Percentiles rank a stretch among this genome's conserved stretches.
Conservation (phyloP, 2,888 invertebrate genomes). For the Stenurella melanura region DNA sequence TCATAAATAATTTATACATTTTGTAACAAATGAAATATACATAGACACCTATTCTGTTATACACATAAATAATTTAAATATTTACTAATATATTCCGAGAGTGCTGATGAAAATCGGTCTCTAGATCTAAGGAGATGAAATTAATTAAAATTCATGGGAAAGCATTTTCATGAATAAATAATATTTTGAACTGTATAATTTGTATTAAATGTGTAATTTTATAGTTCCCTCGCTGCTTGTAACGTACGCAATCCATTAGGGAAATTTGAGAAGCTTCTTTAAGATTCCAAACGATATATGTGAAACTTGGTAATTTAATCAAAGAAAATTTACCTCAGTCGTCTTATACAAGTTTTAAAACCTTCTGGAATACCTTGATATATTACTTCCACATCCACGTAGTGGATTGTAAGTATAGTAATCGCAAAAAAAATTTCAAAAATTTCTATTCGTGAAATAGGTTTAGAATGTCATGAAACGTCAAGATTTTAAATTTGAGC, state of each 20-base stretch:
- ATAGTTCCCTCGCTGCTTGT: constrained; percentile 2
- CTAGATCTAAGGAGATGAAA: not conserved
- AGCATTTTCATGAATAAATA: constrained; percentile 4
- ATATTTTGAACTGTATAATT: constrained; percentile 4
- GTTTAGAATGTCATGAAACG: too few relatives aligned
- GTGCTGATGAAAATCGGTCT: not conserved
- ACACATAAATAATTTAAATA: not conserved
- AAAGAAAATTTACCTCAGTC: not conserved
- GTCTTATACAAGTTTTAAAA: not conserved
- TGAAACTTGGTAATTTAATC: constrained; percentile 4
- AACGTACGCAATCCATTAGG: constrained; percentile 7
- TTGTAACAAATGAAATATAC: not conserved
- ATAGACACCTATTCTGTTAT: not conserved
- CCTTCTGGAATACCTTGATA: too few relatives aligned
- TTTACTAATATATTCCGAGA: not conserved
- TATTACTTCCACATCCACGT: too few relatives aligned
- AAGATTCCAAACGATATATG: not conserved
- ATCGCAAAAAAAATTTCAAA: too few relatives aligned
- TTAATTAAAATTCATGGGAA: not conserved
- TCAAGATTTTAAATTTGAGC: too few relatives aligned
- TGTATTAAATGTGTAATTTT: constrained; percentile 7
- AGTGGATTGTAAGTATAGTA: too few relatives aligned
- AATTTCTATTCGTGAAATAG: too few relatives aligned
- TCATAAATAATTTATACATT: not conserved
- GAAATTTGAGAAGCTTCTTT: constrained; percentile 1